Percentiles rank a stretch among this genome's conserved stretches.
Evolutionary conservation across 2,113 vertebrate genomes (phyloP).

Genomic region (Anhinga rufa): DNA sequence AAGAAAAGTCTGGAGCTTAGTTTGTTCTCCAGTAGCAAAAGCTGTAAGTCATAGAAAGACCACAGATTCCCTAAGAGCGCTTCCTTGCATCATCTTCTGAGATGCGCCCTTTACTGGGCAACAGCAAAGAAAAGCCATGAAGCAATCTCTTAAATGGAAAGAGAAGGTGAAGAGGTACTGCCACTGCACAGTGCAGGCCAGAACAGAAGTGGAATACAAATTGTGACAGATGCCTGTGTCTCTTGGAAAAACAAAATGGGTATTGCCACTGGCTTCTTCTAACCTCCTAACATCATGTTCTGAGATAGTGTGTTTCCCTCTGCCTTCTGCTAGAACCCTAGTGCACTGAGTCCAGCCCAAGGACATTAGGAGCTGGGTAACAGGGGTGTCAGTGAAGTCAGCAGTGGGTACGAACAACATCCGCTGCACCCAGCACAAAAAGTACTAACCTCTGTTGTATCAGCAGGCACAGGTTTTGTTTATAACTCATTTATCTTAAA

Average conservation of each 20-base stretch:
- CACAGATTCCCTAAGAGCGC: rapidly evolving
- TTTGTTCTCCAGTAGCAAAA: neutral
- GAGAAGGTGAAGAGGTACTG: neutral
- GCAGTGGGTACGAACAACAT: neutral
- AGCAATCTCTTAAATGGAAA: neutral
- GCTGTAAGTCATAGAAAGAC: neutral
- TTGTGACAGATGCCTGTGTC: neutral
- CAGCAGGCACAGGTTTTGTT: neutral
- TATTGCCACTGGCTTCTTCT: neutral
- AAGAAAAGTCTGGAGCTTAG: neutral
- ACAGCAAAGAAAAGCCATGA: neutral
- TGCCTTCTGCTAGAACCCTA: neutral
- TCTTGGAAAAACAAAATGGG: neutral
- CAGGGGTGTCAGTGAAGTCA: neutral
- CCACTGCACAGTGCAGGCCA: neutral
- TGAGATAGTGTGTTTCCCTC: neutral
- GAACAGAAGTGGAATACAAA: neutral
- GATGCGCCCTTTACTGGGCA: neutral
- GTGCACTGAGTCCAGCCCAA: neutral
- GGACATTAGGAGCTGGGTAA: neutral
- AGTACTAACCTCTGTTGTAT: neutral
- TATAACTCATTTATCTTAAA: neutral
- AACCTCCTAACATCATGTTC: neutral
- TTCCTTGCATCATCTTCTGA: neutral
- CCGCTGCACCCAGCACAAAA: neutral